Evolutionary conservation across 2,797 vertebrate genomes (phyloP), one percentile per base, ranked within the genome.

Genomic region (Peromyscus melanophrys): DNA sequence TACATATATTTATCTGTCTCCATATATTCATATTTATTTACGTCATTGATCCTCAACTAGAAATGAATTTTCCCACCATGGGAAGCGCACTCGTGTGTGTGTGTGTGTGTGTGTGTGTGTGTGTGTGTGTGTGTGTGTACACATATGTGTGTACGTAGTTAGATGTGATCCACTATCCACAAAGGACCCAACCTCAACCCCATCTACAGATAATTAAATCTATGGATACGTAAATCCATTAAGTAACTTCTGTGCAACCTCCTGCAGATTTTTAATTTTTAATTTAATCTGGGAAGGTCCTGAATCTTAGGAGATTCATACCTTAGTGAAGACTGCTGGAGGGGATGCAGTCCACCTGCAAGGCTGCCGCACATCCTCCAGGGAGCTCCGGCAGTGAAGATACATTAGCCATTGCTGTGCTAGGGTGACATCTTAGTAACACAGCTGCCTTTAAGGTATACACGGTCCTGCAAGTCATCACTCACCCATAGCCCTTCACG

Each of bases 41-140:
- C 14, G 43, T 82, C 14, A 34, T 10, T 40, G 16, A 34, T 55
- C 87, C 67, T 83, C 49, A 67, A 23, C 3, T n/a, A 9, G 55
- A 78, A 49, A 13, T 75, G 83, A 65, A 71, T 73, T 87, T 13
- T 31, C 6, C 25, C 14, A 69, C 3, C 43, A 31, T 10, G 23
- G 4, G 21, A 61, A 63, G 37, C 3, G 0, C 25, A 3, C 14
- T 3, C 3, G 0, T 34, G 43, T 12, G 2, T 34, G 2, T 59
- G 3, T 31, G 5, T 49, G 25, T 21, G 12, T 27, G 19, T 40
- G 1, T 76, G 11, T 14, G 3, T 59, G 55, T 13, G 37, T 43
- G 9, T 69, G 25, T 17, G 4, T 59, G 14, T 17, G 4, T 29
- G 12, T 52, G 40, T 16, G 4, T 23, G 9, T 21, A 0, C 67